Base-by-base conservation (phyloP, 2,888 invertebrate genomes). In the Oscheius sp. region DNA sequence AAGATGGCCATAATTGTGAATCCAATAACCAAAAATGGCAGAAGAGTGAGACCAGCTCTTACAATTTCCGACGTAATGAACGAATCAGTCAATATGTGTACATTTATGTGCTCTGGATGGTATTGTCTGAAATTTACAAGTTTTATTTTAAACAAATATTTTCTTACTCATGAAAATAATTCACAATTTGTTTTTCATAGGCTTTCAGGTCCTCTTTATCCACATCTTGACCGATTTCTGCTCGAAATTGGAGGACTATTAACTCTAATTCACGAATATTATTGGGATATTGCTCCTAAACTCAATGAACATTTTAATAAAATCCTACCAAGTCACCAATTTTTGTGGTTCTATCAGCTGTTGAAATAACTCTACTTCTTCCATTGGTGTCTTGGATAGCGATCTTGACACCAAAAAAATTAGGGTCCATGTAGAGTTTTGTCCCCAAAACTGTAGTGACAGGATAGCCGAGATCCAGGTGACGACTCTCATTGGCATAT, bases 341-440 rank as follows among this genome's bases (percentile, higher is more conserved):
- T 38, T 56, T 24, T 9, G 56, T 59, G 6, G 62, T 57, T 5
- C 68, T 66, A 33, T 73, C 73, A 20, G 73, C 70, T 2, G 70
- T 65, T 22, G 70, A 70, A 14, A 56, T 32, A 6, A 59, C 38
- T 45, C 44, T 30, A 26, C 17, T 14, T 6, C 20, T 17, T 6
- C 45, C 68, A 32, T 36, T 61, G 6, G 28, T 44, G 8, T 45
- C 54, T 5, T 51, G 17, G n/a, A 68, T 56, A 8, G 54, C 36
- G 22, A 84, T 81, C 71, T 83, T 81, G 6, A 83, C 85, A 4
- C 85, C 85, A 63, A 85, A 85, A 44, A 85, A 81, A 68, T 85
- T 82, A 0, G 84, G 84, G 41, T 85, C 85, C 82, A 85, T 82
- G 65, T 80, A 82, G 14, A 84, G 70, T 62, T 82, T 80, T 1